A percentile compares a stretch with the other conserved stretches of the same genome.
These are phyloP conservation scores for Phaenicophaeus curvirostris DNA, from an alignment of 2,797 vertebrate species.

Conservation along the genomic window DNA sequence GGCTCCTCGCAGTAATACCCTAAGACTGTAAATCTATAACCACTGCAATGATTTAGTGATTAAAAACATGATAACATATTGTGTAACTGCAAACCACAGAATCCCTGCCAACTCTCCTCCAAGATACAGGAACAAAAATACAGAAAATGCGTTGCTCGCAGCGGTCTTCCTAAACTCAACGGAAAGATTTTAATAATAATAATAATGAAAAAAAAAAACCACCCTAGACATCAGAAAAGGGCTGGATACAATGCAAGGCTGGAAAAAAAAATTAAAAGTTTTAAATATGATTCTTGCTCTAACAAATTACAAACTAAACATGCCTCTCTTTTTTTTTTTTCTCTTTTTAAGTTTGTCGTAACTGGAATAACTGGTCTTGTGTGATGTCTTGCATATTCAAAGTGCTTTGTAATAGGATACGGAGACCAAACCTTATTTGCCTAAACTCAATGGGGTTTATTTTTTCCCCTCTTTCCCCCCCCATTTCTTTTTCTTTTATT, in stretches of 20 bases:
- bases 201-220: conserved; percentile 30
- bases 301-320: conserved; percentile 85
- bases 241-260: conserved; percentile 52
- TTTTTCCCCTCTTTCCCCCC: conserved; percentile 45
- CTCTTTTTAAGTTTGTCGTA: conserved; percentile 83
- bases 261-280: conserved; percentile 39
- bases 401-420: conserved; percentile 87
- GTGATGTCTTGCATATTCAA: conserved; percentile 88
- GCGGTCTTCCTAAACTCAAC: conserved; percentile 72
- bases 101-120: conserved; percentile 84
- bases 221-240: conserved; percentile 41
- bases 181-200: conserved; percentile 65
- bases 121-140: conserved; percentile 80
- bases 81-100: conserved; percentile 90
- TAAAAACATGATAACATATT: conserved; percentile 92
- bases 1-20: conserved; percentile 75
- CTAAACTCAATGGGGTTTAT: conserved; percentile 79
- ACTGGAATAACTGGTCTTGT: conserved; percentile 92
- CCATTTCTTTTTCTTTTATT: conserved; percentile 67
- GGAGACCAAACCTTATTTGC: conserved; percentile 83
- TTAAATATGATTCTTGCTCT: conserved; percentile 78
- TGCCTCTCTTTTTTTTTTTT: conserved; percentile 77
- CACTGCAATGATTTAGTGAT: conserved; percentile 91
- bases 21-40: conserved; percentile 87
- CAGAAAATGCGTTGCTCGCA: conserved; percentile 78